Percentiles rank a stretch among this genome's conserved stretches.
These are phyloP conservation scores for Eupithecia vulgata DNA, from an alignment of 2,888 invertebrate species.

Conservation along the genomic window DNA sequence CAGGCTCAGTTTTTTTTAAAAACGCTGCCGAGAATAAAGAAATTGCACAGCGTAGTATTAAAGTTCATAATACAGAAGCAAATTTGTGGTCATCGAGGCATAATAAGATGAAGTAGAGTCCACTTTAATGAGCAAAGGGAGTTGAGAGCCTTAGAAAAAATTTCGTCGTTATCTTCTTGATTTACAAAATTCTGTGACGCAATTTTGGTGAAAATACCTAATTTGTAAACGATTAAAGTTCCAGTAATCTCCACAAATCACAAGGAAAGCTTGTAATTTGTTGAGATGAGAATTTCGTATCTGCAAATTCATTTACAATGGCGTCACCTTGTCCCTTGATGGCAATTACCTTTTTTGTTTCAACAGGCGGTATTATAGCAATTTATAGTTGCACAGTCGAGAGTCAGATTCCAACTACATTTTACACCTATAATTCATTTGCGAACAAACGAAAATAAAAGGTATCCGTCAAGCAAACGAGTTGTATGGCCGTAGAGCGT, in stretches of 20 bases:
- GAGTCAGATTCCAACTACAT: constrained; percentile 69
- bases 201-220: constrained; percentile 38
- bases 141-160: constrained; percentile 60
- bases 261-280: constrained; percentile 24
- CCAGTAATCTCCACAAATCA: constrained; percentile 32
- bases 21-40: constrained; percentile 40
- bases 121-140: constrained; percentile 67
- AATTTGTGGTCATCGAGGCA: constrained; percentile 52
- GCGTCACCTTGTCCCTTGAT: constrained; percentile 54
- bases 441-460: constrained; percentile 69
- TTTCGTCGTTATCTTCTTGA: constrained; percentile 59
- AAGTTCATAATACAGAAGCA: constrained; percentile 50
- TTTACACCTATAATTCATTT: constrained; percentile 76
- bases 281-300: constrained; percentile 38
- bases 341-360: constrained; percentile 63
- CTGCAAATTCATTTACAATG: constrained; percentile 51
- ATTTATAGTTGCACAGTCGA: constrained; percentile 70
- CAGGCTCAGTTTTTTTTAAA: constrained; percentile 41
- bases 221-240: constrained; percentile 37
- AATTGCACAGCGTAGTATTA: constrained; percentile 44
- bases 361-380: constrained; percentile 64
- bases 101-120: constrained; percentile 68
- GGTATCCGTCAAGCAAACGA: constrained; percentile 59
- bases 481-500: constrained; percentile 58
- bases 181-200: constrained; percentile 52